phyloP scores from a whole-genome alignment of 2,797 vertebrate genomes.

The Hoplostethus atlanticus region DNA sequence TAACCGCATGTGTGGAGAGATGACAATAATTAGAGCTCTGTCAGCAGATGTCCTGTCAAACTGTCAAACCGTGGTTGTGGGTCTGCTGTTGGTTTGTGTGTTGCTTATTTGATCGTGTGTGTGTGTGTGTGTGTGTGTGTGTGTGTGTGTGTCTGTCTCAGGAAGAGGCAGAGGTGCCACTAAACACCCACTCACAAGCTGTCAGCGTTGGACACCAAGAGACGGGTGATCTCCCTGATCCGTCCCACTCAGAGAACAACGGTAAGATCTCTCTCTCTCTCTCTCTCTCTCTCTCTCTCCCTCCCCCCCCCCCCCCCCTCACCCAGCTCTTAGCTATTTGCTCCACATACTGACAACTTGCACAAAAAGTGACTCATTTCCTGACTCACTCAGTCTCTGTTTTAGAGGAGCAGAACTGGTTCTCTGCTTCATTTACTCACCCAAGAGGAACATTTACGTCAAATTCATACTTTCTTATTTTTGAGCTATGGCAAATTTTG shows the following conservation, averaged over 20 bases:
- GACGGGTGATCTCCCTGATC: slow-evolving; percentile 60
- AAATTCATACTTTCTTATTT: too few relatives aligned
- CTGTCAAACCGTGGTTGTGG: slow-evolving; percentile 20
- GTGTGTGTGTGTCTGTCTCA: slow-evolving; percentile 58
- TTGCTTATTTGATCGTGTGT: slow-evolving; percentile 46
- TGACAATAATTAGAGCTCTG: slow-evolving; percentile 44
- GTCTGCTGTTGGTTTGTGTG: slow-evolving; percentile 35
- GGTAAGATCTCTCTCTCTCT: slow-evolving; percentile 78
- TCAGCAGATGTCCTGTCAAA: slow-evolving; percentile 42
- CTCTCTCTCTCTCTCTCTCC: background rate
- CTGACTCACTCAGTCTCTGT: slow-evolving; percentile 48
- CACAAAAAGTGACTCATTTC: slow-evolving; percentile 56
- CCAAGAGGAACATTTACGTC: slow-evolving; percentile 12
- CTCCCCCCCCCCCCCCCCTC: slow-evolving; percentile 24
- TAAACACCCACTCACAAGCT: slow-evolving; percentile 70
- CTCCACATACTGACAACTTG: slow-evolving; percentile 30
- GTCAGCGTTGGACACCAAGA: slow-evolving; percentile 57
- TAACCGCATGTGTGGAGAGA: slow-evolving; percentile 14
- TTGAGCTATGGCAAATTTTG: background rate
- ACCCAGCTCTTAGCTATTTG: slow-evolving; percentile 13
- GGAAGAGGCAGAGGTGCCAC: slow-evolving; percentile 62
- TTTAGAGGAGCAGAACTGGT: slow-evolving; percentile 18
- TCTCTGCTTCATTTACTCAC: slow-evolving; percentile 10
- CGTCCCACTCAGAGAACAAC: slow-evolving; percentile 75
- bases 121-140: slow-evolving; percentile 26